A percentile compares a stretch with the other conserved stretches of the same genome.
Conservation (phyloP, 2,113 vertebrate species). For the Baryphthengus martii region DNA sequence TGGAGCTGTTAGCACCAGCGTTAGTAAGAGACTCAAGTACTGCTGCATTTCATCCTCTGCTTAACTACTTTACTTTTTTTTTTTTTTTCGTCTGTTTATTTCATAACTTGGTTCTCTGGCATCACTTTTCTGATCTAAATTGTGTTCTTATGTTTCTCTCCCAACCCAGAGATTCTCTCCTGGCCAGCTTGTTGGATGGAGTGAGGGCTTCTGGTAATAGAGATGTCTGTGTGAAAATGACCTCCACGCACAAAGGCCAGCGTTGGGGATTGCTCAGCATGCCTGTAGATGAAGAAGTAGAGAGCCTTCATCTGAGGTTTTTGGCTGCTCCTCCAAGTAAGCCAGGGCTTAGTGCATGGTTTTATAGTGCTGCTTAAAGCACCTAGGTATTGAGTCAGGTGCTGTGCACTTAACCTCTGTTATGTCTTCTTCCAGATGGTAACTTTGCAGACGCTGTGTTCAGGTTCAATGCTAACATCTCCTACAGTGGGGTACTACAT, state of each 20-base stretch:
- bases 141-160: neutral
- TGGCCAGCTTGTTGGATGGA: constrained; percentile 95
- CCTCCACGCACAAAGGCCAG: constrained; percentile 89
- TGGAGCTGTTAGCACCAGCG: neutral
- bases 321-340: constrained; percentile 93
- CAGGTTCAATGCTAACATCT: constrained; percentile 97
- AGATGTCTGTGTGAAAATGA: constrained; percentile 98
- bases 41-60: neutral
- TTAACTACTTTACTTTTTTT: neutral
- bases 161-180: constrained; percentile 86
- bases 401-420: neutral
- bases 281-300: constrained; percentile 98
- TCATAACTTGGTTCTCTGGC: neutral
- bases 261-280: constrained; percentile 95
- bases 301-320: constrained; percentile 95
- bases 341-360: constrained; percentile 1
- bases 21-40: neutral
- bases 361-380: neutral
- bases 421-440: constrained; percentile 80
- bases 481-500: constrained; percentile 96
- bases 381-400: neutral
- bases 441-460: constrained; percentile 98
- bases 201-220: constrained; percentile 96
- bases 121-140: neutral
- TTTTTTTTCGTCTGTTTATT: neutral